Conservation (phyloP, 2,888 invertebrate genomes). For the Stenolophus ochropezus region DNA sequence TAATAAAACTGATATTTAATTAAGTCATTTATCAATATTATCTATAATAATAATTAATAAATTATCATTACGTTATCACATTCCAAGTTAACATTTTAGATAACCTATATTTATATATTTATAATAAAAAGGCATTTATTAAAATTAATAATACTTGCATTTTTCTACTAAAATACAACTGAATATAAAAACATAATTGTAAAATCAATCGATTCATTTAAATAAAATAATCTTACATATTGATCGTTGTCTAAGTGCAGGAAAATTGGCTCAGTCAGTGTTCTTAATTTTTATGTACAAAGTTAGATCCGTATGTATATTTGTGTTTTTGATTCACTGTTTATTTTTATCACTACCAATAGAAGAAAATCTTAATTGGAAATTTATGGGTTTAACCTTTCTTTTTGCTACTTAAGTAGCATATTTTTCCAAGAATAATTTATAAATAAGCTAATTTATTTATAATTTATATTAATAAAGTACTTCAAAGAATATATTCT, state of each 20-base stretch:
- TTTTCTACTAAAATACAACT: too few relatives aligned
- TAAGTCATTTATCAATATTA: too few relatives aligned
- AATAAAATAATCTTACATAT: background rate
- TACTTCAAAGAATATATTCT: background rate
- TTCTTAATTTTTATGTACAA: background rate
- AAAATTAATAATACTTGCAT: too few relatives aligned
- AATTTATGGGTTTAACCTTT: background rate
- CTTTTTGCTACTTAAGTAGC: background rate
- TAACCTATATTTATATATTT: too few relatives aligned
- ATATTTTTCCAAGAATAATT: background rate
- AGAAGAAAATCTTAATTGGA: background rate
- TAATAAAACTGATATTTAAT: too few relatives aligned
- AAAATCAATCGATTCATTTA: background rate
- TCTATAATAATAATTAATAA: too few relatives aligned
- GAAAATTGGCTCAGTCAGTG: background rate
- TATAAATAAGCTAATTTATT: background rate
- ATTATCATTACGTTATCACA: too few relatives aligned
- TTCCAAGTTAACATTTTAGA: too few relatives aligned
- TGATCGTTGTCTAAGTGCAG: background rate
- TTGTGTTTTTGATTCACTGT: background rate
- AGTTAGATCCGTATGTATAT: background rate
- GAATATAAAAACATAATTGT: too few relatives aligned
- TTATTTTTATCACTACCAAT: background rate
- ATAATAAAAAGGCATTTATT: too few relatives aligned
- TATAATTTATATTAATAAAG: slow-evolving; percentile 18